Evolutionary conservation across 2,113 vertebrate genomes (phyloP), one percentile per base, ranked within the genome.

Genomic region (Sclerurus mexicanus): DNA sequence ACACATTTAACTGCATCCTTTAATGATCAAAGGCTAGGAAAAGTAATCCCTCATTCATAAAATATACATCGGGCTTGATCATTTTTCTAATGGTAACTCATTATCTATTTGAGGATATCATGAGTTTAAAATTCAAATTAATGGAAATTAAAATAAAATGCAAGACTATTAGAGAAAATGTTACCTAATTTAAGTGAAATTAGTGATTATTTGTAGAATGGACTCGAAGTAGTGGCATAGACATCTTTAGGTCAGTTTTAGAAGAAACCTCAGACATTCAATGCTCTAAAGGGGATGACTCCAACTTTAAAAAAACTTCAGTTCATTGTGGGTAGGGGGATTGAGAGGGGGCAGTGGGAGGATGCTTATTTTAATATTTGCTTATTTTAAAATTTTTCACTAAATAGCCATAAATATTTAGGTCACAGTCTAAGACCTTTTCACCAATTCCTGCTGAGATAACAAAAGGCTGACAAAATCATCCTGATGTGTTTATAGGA

Each of bases 41-140:
- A 67, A 56, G 42, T 47, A 95, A 90, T 73, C 28, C 6, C 90
- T 87, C 25, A 64, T 87, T 94, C 80, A 92, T 93, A 81, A 95
- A 93, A 95, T 95, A 86, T 93, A 47, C 66, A 93, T 58, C 21
- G 49, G 68, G 33, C 12, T 83, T 85, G 56, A 77, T 35, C 39
- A 50, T 92, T 88, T 92, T 39, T 92, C 47, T 95, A 77, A 92
- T 63, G 39, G 24, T 37, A 86, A 53, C 47, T 69, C 63, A 1
- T 89, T 90, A 80, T 62, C 39, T 89, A 23, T 83, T 63, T 93
- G 47, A 93, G 19, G 20, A 42, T 52, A 60, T 59, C 27, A 72
- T 85, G 85, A 76, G 30, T 30, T 77, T 66, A 92, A 76, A 79
- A 73, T 92, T 85, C 11, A 64, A 92, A 83, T 44, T 50, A 82